Conservation (phyloP, 2,113 vertebrate species). For the Bos taurus region ARS-UCD2.0 NC_037334.1:19042001-19042500, state of each 20-base stretch:
- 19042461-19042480: background rate
- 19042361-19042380: background rate
- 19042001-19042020: rapidly evolving
- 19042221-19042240: background rate
- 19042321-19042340: background rate
- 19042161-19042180: background rate
- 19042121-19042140: rapidly evolving
- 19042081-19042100: background rate
- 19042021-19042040: rapidly evolving
- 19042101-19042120: background rate
- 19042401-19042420: rapidly evolving
- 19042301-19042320: background rate
- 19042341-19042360: background rate
- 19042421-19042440: rapidly evolving
- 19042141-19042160: rapidly evolving
- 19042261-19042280: no score
- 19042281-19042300: rapidly evolving
- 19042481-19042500: rapidly evolving
- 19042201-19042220: rapidly evolving
- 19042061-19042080: rapidly evolving
- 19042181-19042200: background rate
- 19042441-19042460: rapidly evolving
- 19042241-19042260: rapidly evolving
- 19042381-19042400: background rate
- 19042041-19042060: background rate